phyloP scores from a whole-genome alignment of 2,797 vertebrate genomes.

The Bucorvus abyssinicus region DNA sequence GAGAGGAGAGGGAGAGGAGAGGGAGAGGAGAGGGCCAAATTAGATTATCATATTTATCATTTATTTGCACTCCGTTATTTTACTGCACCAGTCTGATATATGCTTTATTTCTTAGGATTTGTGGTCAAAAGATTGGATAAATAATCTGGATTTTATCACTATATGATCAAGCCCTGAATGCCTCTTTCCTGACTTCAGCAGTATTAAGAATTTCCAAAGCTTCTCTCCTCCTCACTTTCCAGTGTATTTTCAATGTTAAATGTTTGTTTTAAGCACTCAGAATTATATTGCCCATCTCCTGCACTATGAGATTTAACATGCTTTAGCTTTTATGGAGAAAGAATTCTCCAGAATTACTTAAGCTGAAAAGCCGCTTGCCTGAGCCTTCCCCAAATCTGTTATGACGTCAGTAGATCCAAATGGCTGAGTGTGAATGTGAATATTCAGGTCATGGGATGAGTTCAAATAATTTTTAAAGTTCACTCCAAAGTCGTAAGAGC shows the following conservation, averaged over 20 bases:
- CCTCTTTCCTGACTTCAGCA: not conserved
- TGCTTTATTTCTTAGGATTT: not conserved
- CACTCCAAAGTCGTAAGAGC: not conserved
- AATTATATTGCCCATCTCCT: not conserved
- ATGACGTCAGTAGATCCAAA: not conserved
- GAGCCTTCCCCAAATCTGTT: not conserved
- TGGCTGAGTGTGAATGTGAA: not conserved
- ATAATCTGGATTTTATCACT: not conserved
- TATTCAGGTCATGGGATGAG: not conserved
- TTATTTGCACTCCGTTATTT: not conserved
- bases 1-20: no score
- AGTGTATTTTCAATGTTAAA: not conserved
- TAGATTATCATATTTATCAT: not conserved
- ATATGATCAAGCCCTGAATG: not conserved
- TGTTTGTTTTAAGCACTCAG: not conserved
- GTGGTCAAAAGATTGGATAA: not conserved
- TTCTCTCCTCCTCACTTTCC: not conserved
- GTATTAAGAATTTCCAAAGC: not conserved
- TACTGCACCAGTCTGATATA: not conserved
- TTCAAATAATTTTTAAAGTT: slow-evolving; percentile 26
- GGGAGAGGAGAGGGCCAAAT: not conserved
- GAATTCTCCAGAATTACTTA: not conserved
- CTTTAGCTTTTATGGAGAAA: not conserved
- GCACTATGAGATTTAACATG: not conserved
- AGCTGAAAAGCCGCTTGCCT: not conserved